Evolutionary conservation across 2,113 vertebrate genomes (phyloP).

Genomic region (Chamaea fasciata): DNA sequence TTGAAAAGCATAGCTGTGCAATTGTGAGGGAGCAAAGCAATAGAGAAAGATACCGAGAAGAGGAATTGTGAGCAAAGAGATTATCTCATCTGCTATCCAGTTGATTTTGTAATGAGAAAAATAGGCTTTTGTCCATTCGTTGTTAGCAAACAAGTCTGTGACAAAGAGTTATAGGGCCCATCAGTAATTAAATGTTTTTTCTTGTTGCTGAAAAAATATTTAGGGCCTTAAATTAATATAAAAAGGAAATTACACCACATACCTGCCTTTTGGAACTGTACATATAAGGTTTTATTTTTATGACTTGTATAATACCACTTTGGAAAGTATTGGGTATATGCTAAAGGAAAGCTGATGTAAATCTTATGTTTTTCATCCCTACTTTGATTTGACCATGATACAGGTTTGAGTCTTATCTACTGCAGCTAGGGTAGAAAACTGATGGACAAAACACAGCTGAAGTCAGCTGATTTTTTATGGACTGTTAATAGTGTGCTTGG

Average conservation of each 20-base stretch:
- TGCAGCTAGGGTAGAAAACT: neutral
- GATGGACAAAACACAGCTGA: neutral
- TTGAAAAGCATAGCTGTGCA: neutral
- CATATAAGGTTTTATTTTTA: neutral
- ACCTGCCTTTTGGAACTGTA: neutral
- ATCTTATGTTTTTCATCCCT: neutral
- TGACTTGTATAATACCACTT: neutral
- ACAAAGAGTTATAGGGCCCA: neutral
- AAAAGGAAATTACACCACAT: neutral
- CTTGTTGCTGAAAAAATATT: neutral
- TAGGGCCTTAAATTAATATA: neutral
- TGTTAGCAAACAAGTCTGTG: neutral
- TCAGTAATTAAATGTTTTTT: neutral
- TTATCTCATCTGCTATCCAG: neutral
- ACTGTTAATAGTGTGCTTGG: neutral
- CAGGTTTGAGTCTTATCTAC: neutral
- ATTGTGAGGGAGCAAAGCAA: neutral
- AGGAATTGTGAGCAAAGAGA: neutral
- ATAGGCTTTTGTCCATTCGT: neutral
- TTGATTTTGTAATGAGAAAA: neutral
- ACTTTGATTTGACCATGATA: neutral
- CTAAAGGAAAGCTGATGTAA: neutral
- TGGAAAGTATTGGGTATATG: neutral
- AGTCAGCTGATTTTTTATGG: neutral
- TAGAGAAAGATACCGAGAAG: neutral